Conservation (phyloP, 2,797 vertebrate species). For the Simalia tracyae region DNA sequence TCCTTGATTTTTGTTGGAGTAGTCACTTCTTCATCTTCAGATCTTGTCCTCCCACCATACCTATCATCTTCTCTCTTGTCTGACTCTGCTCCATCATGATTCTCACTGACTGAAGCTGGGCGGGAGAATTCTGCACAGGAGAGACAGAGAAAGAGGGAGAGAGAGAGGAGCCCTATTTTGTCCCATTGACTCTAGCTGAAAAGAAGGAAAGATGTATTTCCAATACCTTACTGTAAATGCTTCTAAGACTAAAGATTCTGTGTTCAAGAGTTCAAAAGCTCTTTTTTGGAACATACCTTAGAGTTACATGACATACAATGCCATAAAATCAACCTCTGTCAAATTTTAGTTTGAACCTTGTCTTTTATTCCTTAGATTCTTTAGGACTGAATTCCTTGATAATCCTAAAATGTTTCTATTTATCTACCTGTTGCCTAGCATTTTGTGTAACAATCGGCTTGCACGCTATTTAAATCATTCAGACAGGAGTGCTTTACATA, state of each 20-base stretch:
- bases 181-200: background rate
- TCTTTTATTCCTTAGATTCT: background rate
- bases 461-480: background rate
- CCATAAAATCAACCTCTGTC: background rate
- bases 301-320: background rate
- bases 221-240: background rate
- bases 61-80: conserved; percentile 79
- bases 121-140: conserved; percentile 85
- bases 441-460: background rate
- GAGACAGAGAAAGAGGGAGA: conserved; percentile 44
- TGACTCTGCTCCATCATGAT: conserved; percentile 78
- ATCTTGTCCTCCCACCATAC: conserved; percentile 74
- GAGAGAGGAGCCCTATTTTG: conserved; percentile 14
- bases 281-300: background rate
- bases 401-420: background rate
- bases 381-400: background rate
- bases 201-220: background rate
- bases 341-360: background rate
- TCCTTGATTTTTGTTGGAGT: conserved; percentile 94
- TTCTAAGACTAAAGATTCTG: background rate
- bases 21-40: conserved; percentile 78
- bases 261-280: background rate
- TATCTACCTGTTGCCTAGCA: background rate
- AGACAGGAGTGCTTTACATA: background rate
- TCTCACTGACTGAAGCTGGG: conserved; percentile 90